These are phyloP conservation scores for Osmoderma eremita DNA, from an alignment of 2,888 invertebrate species.

Conservation along the genomic window DNA sequence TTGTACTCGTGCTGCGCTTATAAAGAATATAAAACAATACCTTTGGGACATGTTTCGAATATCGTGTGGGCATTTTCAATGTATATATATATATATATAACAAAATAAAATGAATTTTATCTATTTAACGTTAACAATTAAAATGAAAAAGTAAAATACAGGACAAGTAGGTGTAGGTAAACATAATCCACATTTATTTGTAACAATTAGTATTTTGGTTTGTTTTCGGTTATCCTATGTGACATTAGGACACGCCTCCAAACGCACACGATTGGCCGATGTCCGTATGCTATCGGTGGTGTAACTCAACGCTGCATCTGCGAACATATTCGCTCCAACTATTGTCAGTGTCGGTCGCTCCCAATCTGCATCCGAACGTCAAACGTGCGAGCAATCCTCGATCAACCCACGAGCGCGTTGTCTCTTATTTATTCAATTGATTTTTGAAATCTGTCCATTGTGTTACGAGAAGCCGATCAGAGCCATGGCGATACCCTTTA, in stretches of 20 bases:
- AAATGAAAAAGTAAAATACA: no score
- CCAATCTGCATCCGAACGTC: slow-evolving; percentile 9
- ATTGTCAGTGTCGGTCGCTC: slow-evolving; percentile 37
- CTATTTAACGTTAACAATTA: no score
- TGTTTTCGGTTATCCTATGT: slow-evolving; percentile 35
- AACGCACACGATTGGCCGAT: slow-evolving; percentile 27
- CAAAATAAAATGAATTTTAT: no score
- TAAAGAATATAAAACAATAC: slow-evolving; percentile 45
- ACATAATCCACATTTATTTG: slow-evolving; percentile 15
- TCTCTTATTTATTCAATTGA: background rate
- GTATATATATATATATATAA: no score
- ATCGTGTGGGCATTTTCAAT: no score
- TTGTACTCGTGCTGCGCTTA: slow-evolving; percentile 49
- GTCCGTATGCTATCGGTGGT: slow-evolving; percentile 37
- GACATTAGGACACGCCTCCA: slow-evolving; percentile 24
- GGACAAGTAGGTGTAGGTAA: background rate
- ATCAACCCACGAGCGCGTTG: background rate
- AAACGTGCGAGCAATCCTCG: slow-evolving; percentile 18
- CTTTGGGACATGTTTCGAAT: slow-evolving; percentile 13
- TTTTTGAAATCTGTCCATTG: background rate
- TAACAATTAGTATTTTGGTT: slow-evolving; percentile 30
- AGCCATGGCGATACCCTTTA: slow-evolving; percentile 62
- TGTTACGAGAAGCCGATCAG: background rate
- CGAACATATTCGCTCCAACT: slow-evolving; percentile 35
- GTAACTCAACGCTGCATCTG: slow-evolving; percentile 15